These are phyloP conservation scores for Drosophila subobscura DNA, from an alignment of 1,140 invertebrate species.

Conservation along the genomic window DNA sequence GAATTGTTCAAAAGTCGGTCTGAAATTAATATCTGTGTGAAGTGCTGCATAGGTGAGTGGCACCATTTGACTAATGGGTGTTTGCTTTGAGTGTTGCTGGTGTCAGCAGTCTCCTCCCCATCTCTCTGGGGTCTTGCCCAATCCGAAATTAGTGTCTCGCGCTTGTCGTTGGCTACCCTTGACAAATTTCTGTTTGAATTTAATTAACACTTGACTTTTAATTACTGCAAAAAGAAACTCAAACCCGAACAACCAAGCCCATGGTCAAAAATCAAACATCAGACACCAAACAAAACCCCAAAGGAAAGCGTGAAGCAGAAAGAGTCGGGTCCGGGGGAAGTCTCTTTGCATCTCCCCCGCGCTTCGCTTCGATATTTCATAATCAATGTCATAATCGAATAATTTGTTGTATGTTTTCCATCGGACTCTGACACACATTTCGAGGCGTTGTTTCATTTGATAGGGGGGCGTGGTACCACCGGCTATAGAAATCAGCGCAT, in stretches of 20 bases:
- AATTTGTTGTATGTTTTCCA: constrained; percentile 40
- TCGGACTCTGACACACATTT: constrained; percentile 32
- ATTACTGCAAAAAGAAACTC: constrained; percentile 61
- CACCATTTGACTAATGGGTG: too few relatives aligned
- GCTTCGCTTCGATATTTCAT: constrained; percentile 53
- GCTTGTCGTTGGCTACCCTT: constrained; percentile 44
- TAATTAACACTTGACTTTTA: constrained; percentile 72
- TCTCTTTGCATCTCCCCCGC: constrained; percentile 45
- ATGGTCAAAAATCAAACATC: constrained; percentile 7
- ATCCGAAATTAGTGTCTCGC: constrained; percentile 10
- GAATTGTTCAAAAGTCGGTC: too few relatives aligned
- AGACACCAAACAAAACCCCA: background rate
- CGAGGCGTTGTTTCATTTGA: constrained; percentile 35
- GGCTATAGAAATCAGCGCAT: constrained; percentile 49
- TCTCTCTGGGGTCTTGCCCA: constrained; percentile 24
- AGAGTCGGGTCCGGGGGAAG: constrained; percentile 17
- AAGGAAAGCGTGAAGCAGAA: constrained; percentile 67
- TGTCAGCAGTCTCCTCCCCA: too few relatives aligned
- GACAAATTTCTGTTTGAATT: constrained; percentile 41
- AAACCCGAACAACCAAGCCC: background rate
- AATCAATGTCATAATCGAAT: constrained; percentile 74
- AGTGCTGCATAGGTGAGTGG: too few relatives aligned
- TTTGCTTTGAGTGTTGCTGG: too few relatives aligned
- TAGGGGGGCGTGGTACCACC: constrained; percentile 36
- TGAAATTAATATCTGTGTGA: too few relatives aligned